Percentiles rank a stretch among this genome's conserved stretches.
phyloP scores from a whole-genome alignment of 2,797 vertebrate genomes.

The Pipistrellus kuhlii region DNA sequence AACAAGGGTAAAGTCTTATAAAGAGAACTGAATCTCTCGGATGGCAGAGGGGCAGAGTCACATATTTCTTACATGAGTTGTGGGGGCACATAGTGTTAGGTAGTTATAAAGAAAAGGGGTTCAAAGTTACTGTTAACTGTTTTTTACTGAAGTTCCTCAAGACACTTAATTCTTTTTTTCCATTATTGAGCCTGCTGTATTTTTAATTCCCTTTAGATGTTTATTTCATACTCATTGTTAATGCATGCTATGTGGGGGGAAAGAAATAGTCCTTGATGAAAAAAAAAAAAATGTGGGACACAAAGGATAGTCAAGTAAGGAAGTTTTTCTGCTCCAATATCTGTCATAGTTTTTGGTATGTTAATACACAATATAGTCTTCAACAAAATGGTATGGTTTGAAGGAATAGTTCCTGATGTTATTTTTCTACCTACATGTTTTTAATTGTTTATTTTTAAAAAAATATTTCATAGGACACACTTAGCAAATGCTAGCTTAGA shows the following conservation, averaged over 20 bases:
- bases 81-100: not conserved
- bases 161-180: not conserved
- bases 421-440: not conserved
- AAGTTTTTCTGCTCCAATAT: not conserved
- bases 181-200: not conserved
- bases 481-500: not conserved
- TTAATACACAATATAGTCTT: not conserved
- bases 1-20: not conserved
- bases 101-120: not conserved
- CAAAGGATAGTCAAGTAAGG: not conserved
- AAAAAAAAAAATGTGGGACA: not conserved
- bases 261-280: constrained; percentile 3
- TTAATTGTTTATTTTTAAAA: not conserved
- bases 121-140: not conserved
- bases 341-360: not conserved
- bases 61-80: not conserved
- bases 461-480: not conserved
- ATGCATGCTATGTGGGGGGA: not conserved
- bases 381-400: not conserved
- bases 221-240: constrained; percentile 18
- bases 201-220: not conserved
- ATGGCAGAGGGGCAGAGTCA: not conserved
- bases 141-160: not conserved
- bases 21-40: not conserved
- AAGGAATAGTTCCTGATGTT: not conserved